Conservation (phyloP, 2,888 invertebrate species). For the Tipula unca region DNA sequence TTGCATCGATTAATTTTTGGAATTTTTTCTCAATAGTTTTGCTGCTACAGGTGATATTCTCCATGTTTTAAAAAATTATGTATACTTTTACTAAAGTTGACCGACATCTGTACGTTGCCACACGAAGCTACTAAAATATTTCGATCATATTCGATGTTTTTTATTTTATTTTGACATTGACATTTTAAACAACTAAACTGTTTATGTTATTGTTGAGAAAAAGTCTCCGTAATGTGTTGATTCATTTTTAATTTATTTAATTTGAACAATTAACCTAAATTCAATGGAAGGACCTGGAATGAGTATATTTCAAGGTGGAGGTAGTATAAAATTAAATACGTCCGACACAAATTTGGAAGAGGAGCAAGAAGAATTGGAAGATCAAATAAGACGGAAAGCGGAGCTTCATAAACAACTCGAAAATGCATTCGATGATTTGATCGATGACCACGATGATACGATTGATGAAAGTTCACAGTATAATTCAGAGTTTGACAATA, state of each 20-base stretch:
- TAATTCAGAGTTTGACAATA: neutral
- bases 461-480: conserved; percentile 48
- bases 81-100: neutral
- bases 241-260: neutral
- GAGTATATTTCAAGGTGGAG: conserved; percentile 61
- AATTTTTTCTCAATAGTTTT: neutral
- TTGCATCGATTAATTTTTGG: neutral
- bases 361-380: conserved; percentile 61
- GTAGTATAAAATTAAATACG: conserved; percentile 55
- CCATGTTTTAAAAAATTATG: neutral
- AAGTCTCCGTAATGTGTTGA: neutral
- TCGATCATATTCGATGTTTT: neutral
- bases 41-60: neutral
- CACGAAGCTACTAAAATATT: neutral
- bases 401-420: conserved; percentile 55
- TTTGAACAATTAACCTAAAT: neutral
- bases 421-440: conserved; percentile 60
- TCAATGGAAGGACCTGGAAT: conserved; percentile 55
- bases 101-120: neutral
- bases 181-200: neutral
- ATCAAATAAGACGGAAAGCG: conserved; percentile 55
- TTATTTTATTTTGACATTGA: neutral
- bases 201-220: neutral
- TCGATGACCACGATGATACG: conserved; percentile 56
- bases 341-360: conserved; percentile 54